These are phyloP conservation scores for Apamea monoglypha DNA, from an alignment of 2,888 invertebrate species.

Conservation along the genomic window DNA sequence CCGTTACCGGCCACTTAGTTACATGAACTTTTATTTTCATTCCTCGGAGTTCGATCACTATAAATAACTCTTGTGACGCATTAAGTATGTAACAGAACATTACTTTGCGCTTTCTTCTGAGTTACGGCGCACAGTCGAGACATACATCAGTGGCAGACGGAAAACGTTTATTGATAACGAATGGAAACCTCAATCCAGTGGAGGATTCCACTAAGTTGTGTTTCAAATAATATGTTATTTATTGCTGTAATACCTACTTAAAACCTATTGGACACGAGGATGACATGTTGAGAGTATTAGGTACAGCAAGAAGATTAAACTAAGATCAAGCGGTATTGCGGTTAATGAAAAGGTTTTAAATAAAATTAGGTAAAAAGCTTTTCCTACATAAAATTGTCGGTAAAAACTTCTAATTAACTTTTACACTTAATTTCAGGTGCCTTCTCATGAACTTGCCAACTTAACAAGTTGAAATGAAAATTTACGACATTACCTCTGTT, in stretches of 20 bases:
- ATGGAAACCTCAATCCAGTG: not conserved
- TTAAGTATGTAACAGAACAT: not conserved
- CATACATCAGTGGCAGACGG: not conserved
- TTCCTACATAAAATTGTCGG: not conserved
- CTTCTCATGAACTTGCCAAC: slow-evolving; percentile 8
- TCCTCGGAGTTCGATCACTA: not conserved
- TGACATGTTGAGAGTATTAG: too few species aligned
- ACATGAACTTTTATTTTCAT: not conserved
- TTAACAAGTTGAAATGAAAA: slow-evolving; percentile 25
- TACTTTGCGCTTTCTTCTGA: slow-evolving; percentile 1
- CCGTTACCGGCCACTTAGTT: not conserved
- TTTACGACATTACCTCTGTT: slow-evolving; percentile 13
- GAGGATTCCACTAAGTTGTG: not conserved
- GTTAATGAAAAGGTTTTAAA: not conserved
- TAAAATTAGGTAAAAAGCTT: slow-evolving; percentile 4
- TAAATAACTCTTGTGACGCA: slow-evolving; percentile 16
- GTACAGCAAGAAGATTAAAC: not conserved
- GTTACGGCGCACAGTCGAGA: not conserved
- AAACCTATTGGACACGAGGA: not conserved
- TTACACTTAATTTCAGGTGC: slow-evolving; percentile 26
- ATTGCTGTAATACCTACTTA: not conserved
- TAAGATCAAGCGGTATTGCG: too few species aligned
- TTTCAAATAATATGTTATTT: not conserved
- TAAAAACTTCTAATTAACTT: slow-evolving; percentile 27
- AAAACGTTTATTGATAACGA: slow-evolving; percentile 9